Percentiles rank a stretch among this genome's conserved stretches.
phyloP scores from a whole-genome alignment of 2,797 vertebrate species.

The Pristis pectinata region DNA sequence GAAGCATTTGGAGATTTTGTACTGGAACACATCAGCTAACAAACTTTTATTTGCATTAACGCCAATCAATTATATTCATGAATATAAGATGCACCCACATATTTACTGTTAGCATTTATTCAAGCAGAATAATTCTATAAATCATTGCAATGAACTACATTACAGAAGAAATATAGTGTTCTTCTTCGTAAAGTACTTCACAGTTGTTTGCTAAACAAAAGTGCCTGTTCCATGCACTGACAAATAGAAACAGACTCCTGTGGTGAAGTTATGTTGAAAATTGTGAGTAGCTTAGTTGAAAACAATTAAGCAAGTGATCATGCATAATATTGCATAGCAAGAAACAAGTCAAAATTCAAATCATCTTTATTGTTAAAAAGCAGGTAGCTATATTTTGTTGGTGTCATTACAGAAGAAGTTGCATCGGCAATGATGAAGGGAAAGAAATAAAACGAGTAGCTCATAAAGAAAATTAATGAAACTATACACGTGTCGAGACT shows the following conservation, averaged over 20 bases:
- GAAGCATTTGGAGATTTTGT: neutral
- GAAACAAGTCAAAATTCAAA: constrained; percentile 22
- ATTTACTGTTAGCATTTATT: neutral
- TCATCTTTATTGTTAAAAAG: neutral
- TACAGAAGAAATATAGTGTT: neutral
- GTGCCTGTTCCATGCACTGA: neutral
- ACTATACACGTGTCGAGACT: neutral
- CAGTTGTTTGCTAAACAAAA: neutral
- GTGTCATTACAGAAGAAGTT: neutral
- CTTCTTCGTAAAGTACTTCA: neutral
- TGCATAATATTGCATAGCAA: neutral
- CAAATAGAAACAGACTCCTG: neutral
- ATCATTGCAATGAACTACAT: no score
- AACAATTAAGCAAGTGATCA: constrained; percentile 1
- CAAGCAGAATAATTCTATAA: neutral
- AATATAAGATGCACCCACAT: neutral
- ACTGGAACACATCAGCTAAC: neutral
- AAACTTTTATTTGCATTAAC: neutral
- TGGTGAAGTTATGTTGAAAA: neutral
- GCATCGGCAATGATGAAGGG: neutral
- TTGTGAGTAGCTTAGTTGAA: neutral
- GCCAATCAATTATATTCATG: neutral
- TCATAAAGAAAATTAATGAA: neutral
- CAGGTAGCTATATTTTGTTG: constrained; percentile 3
- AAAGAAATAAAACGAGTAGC: neutral